These are phyloP conservation scores for Perca flavescens DNA, from an alignment of 2,113 vertebrate species.

Conservation along the genomic window DNA sequence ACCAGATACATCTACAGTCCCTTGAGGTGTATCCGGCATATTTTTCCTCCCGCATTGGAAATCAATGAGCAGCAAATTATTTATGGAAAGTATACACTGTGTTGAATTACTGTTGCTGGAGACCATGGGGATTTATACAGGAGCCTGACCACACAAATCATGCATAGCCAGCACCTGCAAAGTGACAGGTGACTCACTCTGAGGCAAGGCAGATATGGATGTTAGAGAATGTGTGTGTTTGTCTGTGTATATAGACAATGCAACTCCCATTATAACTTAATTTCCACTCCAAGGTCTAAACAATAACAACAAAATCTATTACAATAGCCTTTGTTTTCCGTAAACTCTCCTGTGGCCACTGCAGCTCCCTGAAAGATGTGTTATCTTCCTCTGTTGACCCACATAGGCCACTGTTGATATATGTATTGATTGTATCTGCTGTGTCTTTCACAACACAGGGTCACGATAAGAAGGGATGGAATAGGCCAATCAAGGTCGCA, in stretches of 20 bases:
- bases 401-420: conserved; percentile 74
- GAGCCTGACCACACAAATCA: conserved; percentile 85
- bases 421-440: conserved; percentile 77
- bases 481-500: conserved; percentile 59
- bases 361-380: conserved; percentile 57
- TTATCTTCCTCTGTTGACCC: conserved; percentile 71
- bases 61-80: conserved; percentile 88
- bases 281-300: conserved; percentile 59
- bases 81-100: conserved; percentile 88
- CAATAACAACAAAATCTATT: conserved; percentile 56
- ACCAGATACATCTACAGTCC: conserved; percentile 80
- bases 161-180: conserved; percentile 69
- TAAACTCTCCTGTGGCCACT: conserved; percentile 47
- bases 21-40: conserved; percentile 83
- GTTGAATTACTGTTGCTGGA: conserved; percentile 85
- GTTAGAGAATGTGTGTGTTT: conserved; percentile 37
- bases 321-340: conserved; percentile 65
- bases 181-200: conserved; percentile 73
- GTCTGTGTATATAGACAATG: conserved; percentile 39
- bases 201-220: conserved; percentile 52
- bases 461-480: conserved; percentile 57
- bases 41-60: conserved; percentile 85
- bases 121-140: conserved; percentile 84
- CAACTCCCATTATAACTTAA: conserved; percentile 61
- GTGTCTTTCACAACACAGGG: conserved; percentile 74